A percentile compares a stretch with the other conserved stretches of the same genome.
Evolutionary conservation across 1,140 invertebrate species (phyloP).

Genomic region (Oryzaephilus surinamensis): DNA sequence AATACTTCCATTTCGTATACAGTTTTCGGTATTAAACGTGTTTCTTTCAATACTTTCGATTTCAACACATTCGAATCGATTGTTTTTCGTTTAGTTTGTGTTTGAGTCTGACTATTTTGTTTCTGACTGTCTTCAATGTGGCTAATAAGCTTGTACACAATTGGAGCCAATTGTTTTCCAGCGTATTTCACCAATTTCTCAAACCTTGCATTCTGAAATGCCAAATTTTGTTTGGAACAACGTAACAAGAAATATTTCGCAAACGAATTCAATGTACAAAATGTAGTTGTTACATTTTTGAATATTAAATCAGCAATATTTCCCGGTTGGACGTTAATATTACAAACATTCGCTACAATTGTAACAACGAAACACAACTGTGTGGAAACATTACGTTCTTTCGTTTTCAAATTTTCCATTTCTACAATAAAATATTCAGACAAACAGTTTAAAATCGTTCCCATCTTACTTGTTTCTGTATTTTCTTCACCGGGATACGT

Average conservation of each 20-base stretch:
- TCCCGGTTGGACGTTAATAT: constrained; percentile 31
- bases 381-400: constrained; percentile 38
- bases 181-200: constrained; percentile 44
- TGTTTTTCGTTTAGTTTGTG: constrained; percentile 26
- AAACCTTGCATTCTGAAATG: constrained; percentile 42
- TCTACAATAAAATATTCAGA: constrained; percentile 20
- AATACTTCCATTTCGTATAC: constrained; percentile 49
- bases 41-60: constrained; percentile 48
- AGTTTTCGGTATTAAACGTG: constrained; percentile 45
- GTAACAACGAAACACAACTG: constrained; percentile 38
- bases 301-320: constrained; percentile 36
- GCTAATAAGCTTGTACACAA: constrained; percentile 44
- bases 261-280: constrained; percentile 35
- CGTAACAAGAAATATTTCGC: constrained; percentile 41
- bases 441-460: neutral
- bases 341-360: constrained; percentile 35
- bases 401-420: constrained; percentile 34
- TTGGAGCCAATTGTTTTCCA: constrained; percentile 43
- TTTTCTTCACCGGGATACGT: constrained; percentile 25
- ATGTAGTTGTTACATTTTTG: constrained; percentile 40
- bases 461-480: constrained; percentile 27
- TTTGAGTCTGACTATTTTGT: constrained; percentile 30
- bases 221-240: constrained; percentile 35
- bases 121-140: constrained; percentile 40
- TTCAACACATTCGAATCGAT: constrained; percentile 36